phyloP scores from a whole-genome alignment of 2,888 invertebrate species.

The Cancer borealis region DNA sequence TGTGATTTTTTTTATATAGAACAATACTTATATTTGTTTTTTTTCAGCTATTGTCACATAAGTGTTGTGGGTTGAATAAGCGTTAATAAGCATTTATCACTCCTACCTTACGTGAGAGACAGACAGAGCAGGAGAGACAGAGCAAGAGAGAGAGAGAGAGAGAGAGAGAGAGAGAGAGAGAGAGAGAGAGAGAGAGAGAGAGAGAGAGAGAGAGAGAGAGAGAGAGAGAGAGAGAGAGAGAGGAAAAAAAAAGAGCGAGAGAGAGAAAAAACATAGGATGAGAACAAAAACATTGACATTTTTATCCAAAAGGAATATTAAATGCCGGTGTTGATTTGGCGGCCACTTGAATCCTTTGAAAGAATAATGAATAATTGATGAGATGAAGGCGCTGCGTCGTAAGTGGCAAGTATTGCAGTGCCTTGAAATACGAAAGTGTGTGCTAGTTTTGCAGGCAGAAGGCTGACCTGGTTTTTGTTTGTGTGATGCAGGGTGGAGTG shows the following conservation, averaged over 20 bases:
- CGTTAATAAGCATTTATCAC: too few species aligned
- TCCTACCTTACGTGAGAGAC: too few species aligned
- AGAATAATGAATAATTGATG: neutral
- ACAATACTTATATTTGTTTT: too few species aligned
- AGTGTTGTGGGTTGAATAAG: too few species aligned
- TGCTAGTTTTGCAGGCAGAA: neutral
- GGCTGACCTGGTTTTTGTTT: neutral
- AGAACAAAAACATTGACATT: neutral
- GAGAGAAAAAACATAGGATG: neutral
- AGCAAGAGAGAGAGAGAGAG: too few species aligned
- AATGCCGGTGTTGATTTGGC: neutral
- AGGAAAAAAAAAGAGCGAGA: neutral
- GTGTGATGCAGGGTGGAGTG: slow-evolving; percentile 44
- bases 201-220: slow-evolving; percentile 36
- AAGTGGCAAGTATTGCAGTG: neutral
- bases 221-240: slow-evolving; percentile 55
- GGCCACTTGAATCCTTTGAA: neutral
- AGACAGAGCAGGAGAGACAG: too few species aligned
- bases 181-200: slow-evolving; percentile 52
- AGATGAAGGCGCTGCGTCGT: neutral
- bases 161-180: slow-evolving; percentile 37
- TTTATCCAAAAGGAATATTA: neutral
- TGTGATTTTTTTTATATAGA: neutral
- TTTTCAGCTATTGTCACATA: too few species aligned
- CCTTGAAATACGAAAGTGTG: neutral